These are phyloP conservation scores for Synodontis membranacea DNA, from an alignment of 2,113 vertebrate genomes.

Conservation along the genomic window DNA sequence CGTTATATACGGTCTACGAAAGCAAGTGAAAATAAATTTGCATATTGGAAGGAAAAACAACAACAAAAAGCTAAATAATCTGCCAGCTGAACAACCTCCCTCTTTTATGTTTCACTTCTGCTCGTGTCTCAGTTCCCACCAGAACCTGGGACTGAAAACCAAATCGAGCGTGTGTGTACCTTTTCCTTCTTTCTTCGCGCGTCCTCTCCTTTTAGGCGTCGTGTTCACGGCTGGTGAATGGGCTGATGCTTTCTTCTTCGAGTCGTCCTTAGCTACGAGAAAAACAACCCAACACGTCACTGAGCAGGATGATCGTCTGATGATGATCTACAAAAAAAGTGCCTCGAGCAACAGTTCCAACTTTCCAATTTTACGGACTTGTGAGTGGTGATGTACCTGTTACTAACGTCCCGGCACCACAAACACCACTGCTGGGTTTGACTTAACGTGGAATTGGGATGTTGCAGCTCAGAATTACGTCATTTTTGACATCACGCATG, in stretches of 20 bases:
- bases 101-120: background rate
- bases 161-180: background rate
- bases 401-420: background rate
- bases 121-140: background rate
- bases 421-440: background rate
- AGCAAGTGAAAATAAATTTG: too few relatives aligned
- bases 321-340: background rate
- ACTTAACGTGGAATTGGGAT: too few relatives aligned
- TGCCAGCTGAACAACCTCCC: background rate
- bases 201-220: conserved; percentile 20
- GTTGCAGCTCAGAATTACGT: background rate
- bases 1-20: too few relatives aligned
- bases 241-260: background rate
- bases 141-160: background rate
- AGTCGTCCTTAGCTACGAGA: background rate
- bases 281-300: background rate
- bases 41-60: too few relatives aligned
- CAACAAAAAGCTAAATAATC: too few relatives aligned
- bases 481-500: too few relatives aligned
- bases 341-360: background rate
- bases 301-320: background rate
- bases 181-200: conserved; percentile 19
- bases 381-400: background rate
- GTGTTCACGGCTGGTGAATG: background rate
- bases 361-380: background rate